phyloP scores from a whole-genome alignment of 2,797 vertebrate genomes.

The Alauda arvensis region DNA sequence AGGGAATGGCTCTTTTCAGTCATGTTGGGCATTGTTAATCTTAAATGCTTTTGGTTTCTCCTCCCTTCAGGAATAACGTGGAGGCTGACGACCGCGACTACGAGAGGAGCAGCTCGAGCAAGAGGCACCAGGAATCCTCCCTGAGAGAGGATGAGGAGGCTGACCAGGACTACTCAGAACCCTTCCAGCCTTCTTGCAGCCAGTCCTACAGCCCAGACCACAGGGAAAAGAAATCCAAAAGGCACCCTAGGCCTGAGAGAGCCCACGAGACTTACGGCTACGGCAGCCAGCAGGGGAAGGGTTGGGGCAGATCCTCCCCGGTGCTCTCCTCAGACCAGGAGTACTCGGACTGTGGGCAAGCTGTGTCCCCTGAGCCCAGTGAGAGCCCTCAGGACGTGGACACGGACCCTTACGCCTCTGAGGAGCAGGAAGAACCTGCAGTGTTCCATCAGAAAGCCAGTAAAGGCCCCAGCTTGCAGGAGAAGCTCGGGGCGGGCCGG shows the following conservation, averaged over 20 bases:
- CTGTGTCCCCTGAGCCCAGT: constrained; percentile 62
- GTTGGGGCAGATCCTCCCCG: constrained; percentile 69
- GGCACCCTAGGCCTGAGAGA: constrained; percentile 58
- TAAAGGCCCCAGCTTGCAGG: constrained; percentile 61
- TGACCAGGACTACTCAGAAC: constrained; percentile 59
- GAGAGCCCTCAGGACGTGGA: constrained; percentile 68
- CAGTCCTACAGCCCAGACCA: constrained; percentile 63
- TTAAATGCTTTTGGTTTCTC: background rate
- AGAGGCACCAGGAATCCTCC: constrained; percentile 75
- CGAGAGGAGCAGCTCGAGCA: constrained; percentile 68
- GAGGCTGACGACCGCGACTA: constrained; percentile 72
- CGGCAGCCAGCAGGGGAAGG: constrained; percentile 66
- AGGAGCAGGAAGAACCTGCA: constrained; percentile 69
- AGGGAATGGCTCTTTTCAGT: background rate
- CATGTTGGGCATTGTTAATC: background rate
- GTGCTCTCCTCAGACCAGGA: constrained; percentile 73
- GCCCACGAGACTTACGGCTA: constrained; percentile 43
- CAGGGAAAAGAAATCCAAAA: constrained; percentile 68
- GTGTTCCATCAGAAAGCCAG: constrained; percentile 45
- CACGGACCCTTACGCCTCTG: constrained; percentile 58
- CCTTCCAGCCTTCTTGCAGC: constrained; percentile 67
- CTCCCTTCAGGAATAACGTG: constrained; percentile 56
- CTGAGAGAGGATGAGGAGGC: constrained; percentile 75
- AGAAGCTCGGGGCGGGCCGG: constrained; percentile 47
- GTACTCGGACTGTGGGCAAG: constrained; percentile 70